Evolutionary conservation across 2,888 invertebrate genomes (phyloP), one percentile per base, ranked within the genome.

Genomic region (Eudemis profundana): DNA sequence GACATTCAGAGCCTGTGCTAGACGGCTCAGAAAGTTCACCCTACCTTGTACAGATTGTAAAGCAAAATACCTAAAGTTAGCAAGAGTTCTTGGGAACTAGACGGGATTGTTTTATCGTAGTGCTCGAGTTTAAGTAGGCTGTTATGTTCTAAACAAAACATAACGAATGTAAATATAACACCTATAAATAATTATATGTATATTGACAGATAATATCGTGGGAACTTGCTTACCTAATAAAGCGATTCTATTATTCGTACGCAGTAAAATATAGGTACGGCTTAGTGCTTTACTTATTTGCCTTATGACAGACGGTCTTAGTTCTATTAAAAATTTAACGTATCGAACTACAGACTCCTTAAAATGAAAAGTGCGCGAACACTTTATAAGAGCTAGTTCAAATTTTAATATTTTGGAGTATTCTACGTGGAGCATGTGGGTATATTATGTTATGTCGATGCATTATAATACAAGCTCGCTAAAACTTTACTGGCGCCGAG

Each of bases 1-100:
- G 88, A 84, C 83, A 85, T 89, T 87, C 85, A 83, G 78, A 78
- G 80, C 74, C 78, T 57, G 63, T 71, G 74, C 79, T 78, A 79
- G 80, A 79, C 79, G 75, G 73, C 77, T 77, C 75, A 71, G 75
- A 83, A 70, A 54, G 81, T 82, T 82, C 77, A 78, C 83, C 84
- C 82, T 47, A 60, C 46, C 53, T 60, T 51, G 38, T 59, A 65
- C 40, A 17, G 51, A 53, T 60, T 65, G 65, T 65, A 60, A 60
- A 65, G 65, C 65, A 60, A 60, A 65, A 65, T 65, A 65, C 53
- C 60, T 65, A 65, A 65, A 65, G 59, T 65, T 65, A 40, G 65
- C 60, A 65, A 60, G 65, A 47, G 53, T 64, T 65, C 65, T 65
- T 60, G 51, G 53, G 46, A 65, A 60, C 53, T 65, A 53, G 53